Conservation (phyloP, 2,113 vertebrate genomes). For the Agapornis roseicollis region DNA sequence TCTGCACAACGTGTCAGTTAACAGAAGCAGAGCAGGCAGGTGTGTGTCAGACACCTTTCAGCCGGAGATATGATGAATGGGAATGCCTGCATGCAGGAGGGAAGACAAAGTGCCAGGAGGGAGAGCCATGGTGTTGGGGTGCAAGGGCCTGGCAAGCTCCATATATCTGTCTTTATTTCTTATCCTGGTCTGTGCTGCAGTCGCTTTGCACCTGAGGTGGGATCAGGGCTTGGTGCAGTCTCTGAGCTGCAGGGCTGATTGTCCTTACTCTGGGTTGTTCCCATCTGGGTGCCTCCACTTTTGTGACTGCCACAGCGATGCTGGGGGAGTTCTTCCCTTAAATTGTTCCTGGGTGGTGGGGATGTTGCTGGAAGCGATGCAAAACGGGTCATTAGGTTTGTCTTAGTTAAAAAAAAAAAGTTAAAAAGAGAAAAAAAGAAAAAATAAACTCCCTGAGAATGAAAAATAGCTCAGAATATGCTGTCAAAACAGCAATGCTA, state of each 20-base stretch:
- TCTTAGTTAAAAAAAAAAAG: neutral
- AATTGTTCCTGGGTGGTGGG: neutral
- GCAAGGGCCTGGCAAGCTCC: neutral
- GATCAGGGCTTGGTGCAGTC: neutral
- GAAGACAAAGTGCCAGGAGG: rapidly evolving
- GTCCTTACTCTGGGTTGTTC: neutral
- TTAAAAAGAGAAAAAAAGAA: neutral
- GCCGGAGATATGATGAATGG: rapidly evolving
- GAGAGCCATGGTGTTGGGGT: rapidly evolving
- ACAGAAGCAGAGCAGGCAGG: too few relatives aligned
- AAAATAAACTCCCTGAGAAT: neutral
- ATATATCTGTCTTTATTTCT: neutral
- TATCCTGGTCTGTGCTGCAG: neutral
- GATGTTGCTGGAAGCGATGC: neutral
- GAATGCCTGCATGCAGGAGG: rapidly evolving
- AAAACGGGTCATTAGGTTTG: neutral
- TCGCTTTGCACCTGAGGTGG: neutral
- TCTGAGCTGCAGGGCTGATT: neutral
- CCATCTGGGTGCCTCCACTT: neutral
- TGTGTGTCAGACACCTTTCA: rapidly evolving
- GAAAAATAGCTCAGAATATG: neutral
- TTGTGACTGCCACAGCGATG: neutral
- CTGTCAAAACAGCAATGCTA: constrained; percentile 4
- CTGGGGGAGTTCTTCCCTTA: neutral
- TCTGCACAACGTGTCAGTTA: rapidly evolving